Evolutionary conservation across 64 coral and sea anemone species (phyloP).

Genomic region (Stichodactyla helianthus): DNA sequence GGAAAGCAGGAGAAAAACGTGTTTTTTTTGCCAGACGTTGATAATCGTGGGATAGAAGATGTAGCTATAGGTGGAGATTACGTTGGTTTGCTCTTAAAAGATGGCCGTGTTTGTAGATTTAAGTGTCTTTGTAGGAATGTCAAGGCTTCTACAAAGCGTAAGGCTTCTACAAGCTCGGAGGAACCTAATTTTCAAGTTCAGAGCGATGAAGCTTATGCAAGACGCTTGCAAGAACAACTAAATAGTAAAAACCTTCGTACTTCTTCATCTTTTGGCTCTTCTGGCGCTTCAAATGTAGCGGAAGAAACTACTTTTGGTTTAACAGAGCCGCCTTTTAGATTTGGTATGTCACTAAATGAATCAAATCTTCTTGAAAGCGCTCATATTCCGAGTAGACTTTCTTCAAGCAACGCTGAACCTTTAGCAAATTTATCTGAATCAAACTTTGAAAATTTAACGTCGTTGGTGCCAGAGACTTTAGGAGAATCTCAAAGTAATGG

Average conservation of each 20-base stretch:
- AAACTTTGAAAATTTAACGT: conserved; percentile 5
- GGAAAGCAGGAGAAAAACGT: conserved; percentile 47
- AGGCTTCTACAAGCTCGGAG: conserved; percentile 10
- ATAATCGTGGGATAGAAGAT: conserved; percentile 49
- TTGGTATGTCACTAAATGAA: not conserved
- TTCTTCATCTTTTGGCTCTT: not conserved
- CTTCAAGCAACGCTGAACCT: not conserved
- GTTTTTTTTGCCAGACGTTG: conserved; percentile 37
- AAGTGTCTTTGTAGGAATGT: conserved; percentile 74
- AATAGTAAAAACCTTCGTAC: conserved; percentile 4
- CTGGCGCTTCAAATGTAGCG: not conserved
- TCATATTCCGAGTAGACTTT: not conserved
- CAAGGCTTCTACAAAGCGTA: conserved; percentile 42
- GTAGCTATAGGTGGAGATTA: conserved; percentile 74
- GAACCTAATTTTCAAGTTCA: conserved; percentile 80
- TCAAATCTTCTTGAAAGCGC: conserved; percentile 9
- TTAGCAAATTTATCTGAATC: not conserved
- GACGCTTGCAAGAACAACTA: conserved; percentile 57
- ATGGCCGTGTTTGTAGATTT: conserved; percentile 86
- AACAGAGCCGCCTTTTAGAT: conserved; percentile 5
- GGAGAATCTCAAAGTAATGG: not conserved
- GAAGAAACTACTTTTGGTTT: conserved; percentile 15
- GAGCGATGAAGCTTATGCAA: conserved; percentile 80
- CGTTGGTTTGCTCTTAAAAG: conserved; percentile 70
- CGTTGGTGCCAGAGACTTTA: not conserved